phyloP scores from a whole-genome alignment of 2,888 invertebrate genomes.

The Epistrophe eligans region DNA sequence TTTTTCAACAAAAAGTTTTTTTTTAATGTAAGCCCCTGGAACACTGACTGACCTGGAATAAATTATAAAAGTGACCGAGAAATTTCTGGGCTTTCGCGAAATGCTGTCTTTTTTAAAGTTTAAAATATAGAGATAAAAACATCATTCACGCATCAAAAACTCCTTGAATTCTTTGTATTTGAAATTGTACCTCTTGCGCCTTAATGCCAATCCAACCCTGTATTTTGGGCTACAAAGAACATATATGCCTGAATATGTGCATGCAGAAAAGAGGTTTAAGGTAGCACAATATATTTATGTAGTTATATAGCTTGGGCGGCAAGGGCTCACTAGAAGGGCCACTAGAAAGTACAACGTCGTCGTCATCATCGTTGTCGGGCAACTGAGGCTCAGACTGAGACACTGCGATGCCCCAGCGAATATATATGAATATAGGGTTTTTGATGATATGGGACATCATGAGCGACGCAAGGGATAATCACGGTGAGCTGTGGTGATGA shows the following conservation, averaged over 20 bases:
- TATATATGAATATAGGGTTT: constrained; percentile 23
- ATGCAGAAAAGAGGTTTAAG: constrained; percentile 57
- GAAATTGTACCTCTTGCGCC: background rate
- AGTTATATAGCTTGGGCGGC: constrained; percentile 55
- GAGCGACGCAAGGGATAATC: constrained; percentile 71
- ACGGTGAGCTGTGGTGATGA: constrained; percentile 41
- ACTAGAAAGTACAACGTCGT: constrained; percentile 75
- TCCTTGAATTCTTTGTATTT: too few species aligned
- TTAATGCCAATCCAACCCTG: background rate
- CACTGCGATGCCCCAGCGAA: constrained; percentile 37
- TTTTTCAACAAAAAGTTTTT: too few species aligned
- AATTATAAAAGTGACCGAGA: too few species aligned
- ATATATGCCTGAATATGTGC: constrained; percentile 25
- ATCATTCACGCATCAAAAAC: too few species aligned
- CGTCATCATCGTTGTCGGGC: constrained; percentile 25
- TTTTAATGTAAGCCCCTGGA: too few species aligned
- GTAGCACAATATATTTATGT: constrained; percentile 42
- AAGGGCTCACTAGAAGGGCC: constrained; percentile 69
- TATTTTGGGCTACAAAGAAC: constrained; percentile 9
- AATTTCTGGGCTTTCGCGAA: too few species aligned
- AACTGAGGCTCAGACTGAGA: constrained; percentile 34
- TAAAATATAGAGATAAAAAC: too few species aligned
- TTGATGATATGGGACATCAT: constrained; percentile 74
- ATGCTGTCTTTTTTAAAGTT: too few species aligned
- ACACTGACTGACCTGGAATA: too few species aligned